A percentile compares a stretch with the other conserved stretches of the same genome.
Conservation (phyloP, 2,797 vertebrate species). For the Falco columbarius region DNA sequence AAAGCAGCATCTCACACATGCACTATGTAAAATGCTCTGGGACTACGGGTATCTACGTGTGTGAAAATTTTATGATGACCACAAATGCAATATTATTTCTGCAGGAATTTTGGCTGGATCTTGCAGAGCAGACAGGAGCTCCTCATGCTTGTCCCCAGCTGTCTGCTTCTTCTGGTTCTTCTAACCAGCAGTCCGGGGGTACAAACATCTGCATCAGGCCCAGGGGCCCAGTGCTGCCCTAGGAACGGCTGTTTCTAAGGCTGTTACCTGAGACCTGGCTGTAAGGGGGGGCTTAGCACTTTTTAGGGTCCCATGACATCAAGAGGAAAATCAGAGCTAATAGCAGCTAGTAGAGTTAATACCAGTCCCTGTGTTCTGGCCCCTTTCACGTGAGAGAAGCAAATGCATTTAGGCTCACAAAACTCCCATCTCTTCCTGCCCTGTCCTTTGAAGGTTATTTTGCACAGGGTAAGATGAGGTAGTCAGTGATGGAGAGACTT, state of each 20-base stretch:
- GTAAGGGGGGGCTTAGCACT: neutral
- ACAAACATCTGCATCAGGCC: neutral
- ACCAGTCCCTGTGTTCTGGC: neutral
- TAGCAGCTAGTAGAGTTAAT: neutral
- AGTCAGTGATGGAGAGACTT: neutral
- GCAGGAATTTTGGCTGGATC: neutral
- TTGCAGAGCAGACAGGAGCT: neutral
- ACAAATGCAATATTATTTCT: neutral
- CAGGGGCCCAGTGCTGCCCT: neutral
- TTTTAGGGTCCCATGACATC: neutral
- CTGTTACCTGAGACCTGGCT: neutral
- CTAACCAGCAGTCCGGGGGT: neutral
- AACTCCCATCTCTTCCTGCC: neutral
- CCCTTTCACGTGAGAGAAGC: fast-evolving
- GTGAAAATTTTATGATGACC: neutral
- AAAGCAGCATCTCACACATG: neutral
- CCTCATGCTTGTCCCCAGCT: neutral
- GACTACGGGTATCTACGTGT: fast-evolving
- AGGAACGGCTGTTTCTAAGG: neutral
- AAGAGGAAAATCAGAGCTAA: neutral
- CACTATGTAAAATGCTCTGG: neutral
- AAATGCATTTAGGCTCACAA: neutral
- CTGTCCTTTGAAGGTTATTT: neutral
- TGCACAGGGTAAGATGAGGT: neutral
- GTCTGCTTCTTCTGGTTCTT: neutral